Evolutionary conservation across 2,113 vertebrate species (phyloP), one percentile per base, ranked within the genome.

Genomic region (Takifugu bimaculatus): DNA sequence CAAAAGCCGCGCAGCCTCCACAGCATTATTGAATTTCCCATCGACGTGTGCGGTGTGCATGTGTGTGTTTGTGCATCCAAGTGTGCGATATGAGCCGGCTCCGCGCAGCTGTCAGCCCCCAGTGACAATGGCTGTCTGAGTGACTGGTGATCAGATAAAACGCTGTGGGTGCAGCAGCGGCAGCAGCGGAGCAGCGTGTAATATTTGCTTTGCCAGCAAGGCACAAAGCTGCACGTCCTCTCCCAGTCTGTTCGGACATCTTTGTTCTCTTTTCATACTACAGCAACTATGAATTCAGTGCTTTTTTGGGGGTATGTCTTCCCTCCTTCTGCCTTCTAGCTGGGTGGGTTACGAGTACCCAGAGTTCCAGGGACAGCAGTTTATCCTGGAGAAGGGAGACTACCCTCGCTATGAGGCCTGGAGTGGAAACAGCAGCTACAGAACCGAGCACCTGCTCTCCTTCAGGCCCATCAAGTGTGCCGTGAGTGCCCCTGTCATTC

Each of bases 351-450:
- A 90, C 5, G 95, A 98, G 81, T 95, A 98, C 80, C 94, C 95
- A 0, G 94, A 98, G 80, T 97, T 93, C 90, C 95, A 96, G 90
- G 97, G 96, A 57, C 96, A 98, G 89, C 95, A 98, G 88, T 98
- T 98, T 68, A 95, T 98, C 81, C 89, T 98, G 87, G 97, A 98
- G 91, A 98, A 97, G 76, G 95, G 96, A 27, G 96, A 98, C 83
- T 97, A 96, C 42, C 95, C 96, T 60, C 90, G 92, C 72, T 97
- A 93, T 79, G 93, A 94, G 57, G 92, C 95, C 72, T 98, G 95
- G 96, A 97, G 94, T 0, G 94, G 94, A 72, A 98, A 94, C 87
- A 94, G 93, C 5, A 88, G 93, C 84, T 97, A 95, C 87, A 92
- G 94, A 81, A 98, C 95, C 0, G 94, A 97, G 78, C 94, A 96